These are phyloP conservation scores for Ophion obscuratus DNA, from an alignment of 2,888 invertebrate genomes.

Conservation along the genomic window DNA sequence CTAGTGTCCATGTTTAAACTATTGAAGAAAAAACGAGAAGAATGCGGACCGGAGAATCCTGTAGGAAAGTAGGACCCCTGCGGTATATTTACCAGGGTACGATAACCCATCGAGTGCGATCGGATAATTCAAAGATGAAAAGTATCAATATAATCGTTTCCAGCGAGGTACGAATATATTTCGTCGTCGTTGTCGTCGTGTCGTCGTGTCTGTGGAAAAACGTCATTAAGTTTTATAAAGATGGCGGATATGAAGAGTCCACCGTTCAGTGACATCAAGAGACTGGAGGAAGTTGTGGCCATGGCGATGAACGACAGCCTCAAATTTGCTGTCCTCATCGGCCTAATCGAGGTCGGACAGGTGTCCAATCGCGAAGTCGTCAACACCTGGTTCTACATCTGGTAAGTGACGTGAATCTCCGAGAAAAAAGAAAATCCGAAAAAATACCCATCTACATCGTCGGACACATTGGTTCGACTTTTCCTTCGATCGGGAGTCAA, in stretches of 20 bases:
- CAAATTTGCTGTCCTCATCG: constrained; percentile 98
- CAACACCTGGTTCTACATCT: constrained; percentile 98
- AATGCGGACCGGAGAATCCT: not conserved
- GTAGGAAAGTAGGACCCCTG: not conserved
- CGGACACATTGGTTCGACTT: constrained; percentile 8
- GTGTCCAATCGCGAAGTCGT: constrained; percentile 98
- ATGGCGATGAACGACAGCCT: constrained; percentile 98
- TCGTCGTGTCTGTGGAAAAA: constrained; percentile 62
- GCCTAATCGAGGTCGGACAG: constrained; percentile 98
- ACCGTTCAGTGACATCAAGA: constrained; percentile 94
- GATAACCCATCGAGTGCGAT: not conserved
- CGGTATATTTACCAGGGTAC: not conserved
- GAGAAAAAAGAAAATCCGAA: not conserved
- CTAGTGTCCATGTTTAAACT: no score
- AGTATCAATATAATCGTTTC: not conserved
- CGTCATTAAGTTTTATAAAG: constrained; percentile 73
- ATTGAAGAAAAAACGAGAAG: not conserved
- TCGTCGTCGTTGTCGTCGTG: no score
- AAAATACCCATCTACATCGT: not conserved
- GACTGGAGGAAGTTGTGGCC: constrained; percentile 97
- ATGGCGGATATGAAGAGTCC: constrained; percentile 94
- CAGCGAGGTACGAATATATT: not conserved
- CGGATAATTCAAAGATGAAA: not conserved
- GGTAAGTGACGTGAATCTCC: constrained; percentile 89
- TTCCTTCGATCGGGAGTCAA: not conserved